Conservation (phyloP, 2,888 invertebrate species). For the Amaurobius ferox region DNA sequence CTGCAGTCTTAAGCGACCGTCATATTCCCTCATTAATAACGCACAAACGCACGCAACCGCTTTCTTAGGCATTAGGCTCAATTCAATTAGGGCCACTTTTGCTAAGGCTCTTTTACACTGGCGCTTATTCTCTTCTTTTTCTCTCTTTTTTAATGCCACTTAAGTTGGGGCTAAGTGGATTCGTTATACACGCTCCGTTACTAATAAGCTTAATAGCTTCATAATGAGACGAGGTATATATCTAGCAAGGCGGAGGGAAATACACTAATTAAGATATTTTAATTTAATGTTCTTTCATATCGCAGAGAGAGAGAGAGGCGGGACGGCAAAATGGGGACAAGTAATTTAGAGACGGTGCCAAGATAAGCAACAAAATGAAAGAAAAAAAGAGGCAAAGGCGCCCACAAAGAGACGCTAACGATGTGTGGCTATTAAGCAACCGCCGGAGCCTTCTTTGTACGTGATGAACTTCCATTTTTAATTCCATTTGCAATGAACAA, state of each 20-base stretch:
- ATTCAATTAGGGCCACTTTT: conserved; percentile 71
- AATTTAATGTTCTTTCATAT: conserved; percentile 72
- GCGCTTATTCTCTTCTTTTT: conserved; percentile 23
- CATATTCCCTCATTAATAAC: conserved; percentile 69
- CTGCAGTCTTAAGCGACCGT: conserved; percentile 65
- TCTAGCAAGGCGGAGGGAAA: conserved; percentile 22
- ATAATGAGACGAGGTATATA: conserved; percentile 71
- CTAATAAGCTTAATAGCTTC: conserved; percentile 70
- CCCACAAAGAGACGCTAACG: conserved; percentile 41
- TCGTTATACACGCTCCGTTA: conserved; percentile 69
- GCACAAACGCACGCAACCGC: conserved; percentile 66
- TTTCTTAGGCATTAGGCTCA: conserved; percentile 68
- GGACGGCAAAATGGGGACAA: conserved; percentile 51
- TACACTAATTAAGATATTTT: conserved; percentile 70
- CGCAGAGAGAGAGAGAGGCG: conserved; percentile 39
- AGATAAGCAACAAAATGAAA: conserved; percentile 46
- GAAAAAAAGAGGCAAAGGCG: not conserved
- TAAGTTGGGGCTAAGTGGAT: conserved; percentile 67
- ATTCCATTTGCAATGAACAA: not conserved
- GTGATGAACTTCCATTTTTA: conserved; percentile 11
- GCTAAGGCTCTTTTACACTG: conserved; percentile 40
- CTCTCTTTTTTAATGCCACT: conserved; percentile 58
- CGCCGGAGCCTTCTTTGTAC: conserved; percentile 1
- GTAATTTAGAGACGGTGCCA: conserved; percentile 52
- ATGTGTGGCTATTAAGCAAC: conserved; percentile 34